Base-by-base conservation (phyloP, 1,140 invertebrate species). In the Saccostrea glomerata region DNA sequence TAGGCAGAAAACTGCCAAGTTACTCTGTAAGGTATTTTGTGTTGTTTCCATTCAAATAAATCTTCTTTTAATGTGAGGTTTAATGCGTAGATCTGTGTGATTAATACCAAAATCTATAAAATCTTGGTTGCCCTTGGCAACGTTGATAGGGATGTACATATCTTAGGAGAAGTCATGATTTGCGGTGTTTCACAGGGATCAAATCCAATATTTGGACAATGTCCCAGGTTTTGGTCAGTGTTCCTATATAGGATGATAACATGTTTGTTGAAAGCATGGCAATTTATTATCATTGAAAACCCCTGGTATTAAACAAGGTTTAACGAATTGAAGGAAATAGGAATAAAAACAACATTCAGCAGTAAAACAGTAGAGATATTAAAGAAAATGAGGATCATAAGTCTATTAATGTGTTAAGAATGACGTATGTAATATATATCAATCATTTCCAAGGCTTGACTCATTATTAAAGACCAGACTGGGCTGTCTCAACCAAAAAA, bases 41-140 rank as follows among this genome's bases (percentile, higher is more conserved):
- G 70, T 77, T 77, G 70, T 77, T 77, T 77, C 70, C 70, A 77
- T 77, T 77, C 70, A 77, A 77, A 77, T 77, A 77, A 77, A 77
- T 77, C 70, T 77, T 77, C 70, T 77, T 77, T 77, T 77, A 77
- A 77, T 77, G 70, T 77, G 70, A 77, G 70, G 25, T 77, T 77
- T 77, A 77, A 77, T 77, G 70, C 70, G 70, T 77, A 77, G 70
- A 77, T 77, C 70, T 77, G 70, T 77, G 70, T 77, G 70, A 77
- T 77, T 77, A 77, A 77, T 77, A 77, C 70, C 30, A 77, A 77
- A 77, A 77, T 77, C 70, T 77, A 77, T 77, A 77, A 77, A 77
- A 77, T 77, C 70, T 77, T 36, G 30, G 70, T 77, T 77, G 70
- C 70, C 70, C 70, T 13, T 77, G 70, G 70, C 70, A 77, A 77